Base-by-base conservation (phyloP, 1,140 invertebrate genomes). In the Catajapyx aquilonaris region DNA sequence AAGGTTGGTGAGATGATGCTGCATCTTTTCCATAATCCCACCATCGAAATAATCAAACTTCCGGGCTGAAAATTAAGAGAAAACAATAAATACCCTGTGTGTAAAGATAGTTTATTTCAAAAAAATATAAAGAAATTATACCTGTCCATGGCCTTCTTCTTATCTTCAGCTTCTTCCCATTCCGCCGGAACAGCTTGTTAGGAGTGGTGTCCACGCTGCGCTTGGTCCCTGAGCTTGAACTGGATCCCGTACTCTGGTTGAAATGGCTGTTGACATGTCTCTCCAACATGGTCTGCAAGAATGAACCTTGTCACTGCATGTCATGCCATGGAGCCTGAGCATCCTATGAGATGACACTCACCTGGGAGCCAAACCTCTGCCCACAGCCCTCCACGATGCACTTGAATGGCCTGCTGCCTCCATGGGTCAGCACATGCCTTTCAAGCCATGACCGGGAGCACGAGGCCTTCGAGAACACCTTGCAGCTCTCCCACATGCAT, bases 231-330 rank as follows among this genome's bases (percentile, higher is more conserved):
- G 60, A 52, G 31, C 50, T 65, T 38, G 55, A 65, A 37, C 61
- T 66, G 47, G 73, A 70, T 33, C 65, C 68, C 42, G 65, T 60
- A 32, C 62, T 57, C 35, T 64, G 65, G 55, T 66, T 78, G 57
- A 94, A 94, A 54, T 95, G 90, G 48, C 76, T 71, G 59, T 95
- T 93, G 9, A 94, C 86, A 50, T 95, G 90, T 46, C 85, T 70
- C 53, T 91, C 80, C 38, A 94, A 60, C 32, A 81, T 71, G 43
- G 69, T 67, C 81, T 87, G 59, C 4, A 66, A 68, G 34, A 38
- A 11, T 20, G 37, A 40, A 41, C n/a, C n/a, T n/a, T n/a, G n/a
- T n/a, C n/a, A n/a, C n/a, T n/a, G n/a, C n/a, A n/a, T n/a, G n/a
- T n/a, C n/a, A n/a, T n/a, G n/a, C n/a, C n/a, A n/a, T n/a, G n/a